These are phyloP conservation scores for Ryuthela nishihirai DNA, from an alignment of 2,888 invertebrate species.

Conservation along the genomic window DNA sequence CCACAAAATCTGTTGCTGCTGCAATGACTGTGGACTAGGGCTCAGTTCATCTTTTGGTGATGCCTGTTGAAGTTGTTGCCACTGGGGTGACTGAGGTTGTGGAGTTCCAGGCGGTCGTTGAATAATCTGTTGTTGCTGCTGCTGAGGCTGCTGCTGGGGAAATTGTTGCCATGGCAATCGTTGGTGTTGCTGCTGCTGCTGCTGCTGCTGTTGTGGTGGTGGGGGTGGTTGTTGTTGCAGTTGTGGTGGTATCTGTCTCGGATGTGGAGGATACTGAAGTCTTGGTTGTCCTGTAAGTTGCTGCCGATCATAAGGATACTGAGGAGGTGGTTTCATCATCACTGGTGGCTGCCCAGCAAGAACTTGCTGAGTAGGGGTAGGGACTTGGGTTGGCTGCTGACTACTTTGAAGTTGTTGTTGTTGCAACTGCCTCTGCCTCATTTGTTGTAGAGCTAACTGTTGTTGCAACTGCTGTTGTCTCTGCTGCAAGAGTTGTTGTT, in stretches of 20 bases:
- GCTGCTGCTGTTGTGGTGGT: conserved; percentile 32
- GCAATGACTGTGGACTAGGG: conserved; percentile 15
- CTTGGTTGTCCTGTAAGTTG: conserved; percentile 36
- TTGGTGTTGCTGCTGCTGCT: conserved; percentile 44
- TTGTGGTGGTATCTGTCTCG: conserved; percentile 16
- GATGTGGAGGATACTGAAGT: conserved; percentile 30
- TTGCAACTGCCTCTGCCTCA: conserved; percentile 11
- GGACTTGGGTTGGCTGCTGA: conserved; percentile 11
- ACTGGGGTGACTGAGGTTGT: conserved; percentile 21
- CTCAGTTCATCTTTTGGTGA: conserved; percentile 28
- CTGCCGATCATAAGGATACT: conserved; percentile 33
- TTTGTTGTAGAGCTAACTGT: conserved; percentile 23
- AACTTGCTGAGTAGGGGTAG: conserved; percentile 9
- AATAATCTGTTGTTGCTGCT: conserved; percentile 7
- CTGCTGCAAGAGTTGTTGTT: conserved; percentile 30
- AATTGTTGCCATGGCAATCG: conserved; percentile 22
- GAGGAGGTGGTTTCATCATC: conserved; percentile 39
- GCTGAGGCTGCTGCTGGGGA: conserved; percentile 20
- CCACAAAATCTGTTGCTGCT: conserved; percentile 9
- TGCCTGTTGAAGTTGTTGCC: conserved; percentile 16
- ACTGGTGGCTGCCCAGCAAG: conserved; percentile 28
- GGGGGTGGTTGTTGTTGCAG: conserved; percentile 10
- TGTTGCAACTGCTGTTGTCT: conserved; percentile 17
- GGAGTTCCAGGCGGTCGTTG: conserved; percentile 20
- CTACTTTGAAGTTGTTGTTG: conserved; percentile 7